A percentile compares a stretch with the other conserved stretches of the same genome.
phyloP scores from a whole-genome alignment of 2,888 invertebrate species.

The Phaedon cochleariae region DNA sequence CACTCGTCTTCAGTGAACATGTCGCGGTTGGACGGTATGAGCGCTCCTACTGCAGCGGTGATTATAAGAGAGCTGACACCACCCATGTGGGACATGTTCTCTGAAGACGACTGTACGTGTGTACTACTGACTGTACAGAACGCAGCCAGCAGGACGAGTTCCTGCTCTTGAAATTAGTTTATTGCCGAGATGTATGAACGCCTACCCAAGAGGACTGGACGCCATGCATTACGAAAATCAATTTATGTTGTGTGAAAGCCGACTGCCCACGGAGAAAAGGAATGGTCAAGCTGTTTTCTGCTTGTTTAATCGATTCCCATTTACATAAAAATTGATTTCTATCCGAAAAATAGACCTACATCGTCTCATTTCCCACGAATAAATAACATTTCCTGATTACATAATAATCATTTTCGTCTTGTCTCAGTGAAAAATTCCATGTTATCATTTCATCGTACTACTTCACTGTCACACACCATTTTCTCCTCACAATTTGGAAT shows the following conservation, averaged over 20 bases:
- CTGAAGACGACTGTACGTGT: not conserved
- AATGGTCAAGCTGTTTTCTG: conserved; percentile 1
- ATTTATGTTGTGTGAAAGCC: conserved; percentile 17
- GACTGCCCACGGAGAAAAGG: conserved; percentile 8
- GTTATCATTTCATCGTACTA: too few relatives aligned
- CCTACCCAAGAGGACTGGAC: conserved; percentile 8
- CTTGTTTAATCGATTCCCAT: not conserved
- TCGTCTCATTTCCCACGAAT: not conserved
- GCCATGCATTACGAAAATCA: conserved; percentile 18
- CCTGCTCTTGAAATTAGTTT: conserved; percentile 13
- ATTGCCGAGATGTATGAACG: conserved; percentile 7
- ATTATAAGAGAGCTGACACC: too few relatives aligned
- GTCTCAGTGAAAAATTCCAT: too few relatives aligned
- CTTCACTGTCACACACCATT: too few relatives aligned
- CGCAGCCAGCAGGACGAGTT: conserved; percentile 9
- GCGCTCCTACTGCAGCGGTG: too few relatives aligned
- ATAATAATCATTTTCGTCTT: too few relatives aligned
- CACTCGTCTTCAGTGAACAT: too few relatives aligned
- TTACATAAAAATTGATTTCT: not conserved
- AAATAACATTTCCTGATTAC: too few relatives aligned
- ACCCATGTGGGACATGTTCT: too few relatives aligned
- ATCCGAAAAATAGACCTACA: not conserved
- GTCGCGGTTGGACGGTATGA: too few relatives aligned
- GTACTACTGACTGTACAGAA: not conserved
- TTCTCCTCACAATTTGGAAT: too few relatives aligned